A percentile compares a stretch with the other conserved stretches of the same genome.
phyloP scores from a whole-genome alignment of 2,888 invertebrate species.

The Sycophila texana region DNA sequence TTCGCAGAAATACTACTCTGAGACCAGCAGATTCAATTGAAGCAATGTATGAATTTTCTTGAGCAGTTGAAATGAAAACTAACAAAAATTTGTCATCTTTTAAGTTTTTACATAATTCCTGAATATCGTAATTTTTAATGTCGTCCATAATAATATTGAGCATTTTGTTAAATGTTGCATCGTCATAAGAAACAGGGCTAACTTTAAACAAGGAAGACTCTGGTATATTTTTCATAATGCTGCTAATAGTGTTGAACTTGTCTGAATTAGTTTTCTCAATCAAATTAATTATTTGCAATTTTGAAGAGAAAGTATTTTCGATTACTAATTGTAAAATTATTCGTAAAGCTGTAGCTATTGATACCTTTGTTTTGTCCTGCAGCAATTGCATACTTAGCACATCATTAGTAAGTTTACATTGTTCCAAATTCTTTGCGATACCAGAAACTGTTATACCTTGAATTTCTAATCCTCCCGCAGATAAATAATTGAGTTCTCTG shows the following conservation, averaged over 20 bases:
- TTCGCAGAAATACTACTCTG: constrained; percentile 26
- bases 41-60: constrained; percentile 22
- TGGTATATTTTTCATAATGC: constrained; percentile 17
- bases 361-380: constrained; percentile 13
- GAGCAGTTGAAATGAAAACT: constrained; percentile 3
- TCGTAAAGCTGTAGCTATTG: constrained; percentile 29
- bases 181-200: not conserved
- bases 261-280: not conserved
- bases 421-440: constrained; percentile 14
- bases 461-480: constrained; percentile 79
- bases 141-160: constrained; percentile 35
- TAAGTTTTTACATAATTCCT: constrained; percentile 24
- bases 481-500: constrained; percentile 71
- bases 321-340: constrained; percentile 43
- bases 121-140: constrained; percentile 7
- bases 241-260: not conserved
- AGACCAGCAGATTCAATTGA: constrained; percentile 21
- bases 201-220: constrained; percentile 35
- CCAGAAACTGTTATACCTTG: constrained; percentile 76
- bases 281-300: constrained; percentile 35
- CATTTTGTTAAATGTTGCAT: constrained; percentile 37
- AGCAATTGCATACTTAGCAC: constrained; percentile 18
- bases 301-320: constrained; percentile 49
- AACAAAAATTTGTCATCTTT: constrained; percentile 38
- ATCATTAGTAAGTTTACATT: constrained; percentile 25